Evolutionary conservation across 2,113 vertebrate genomes (phyloP).

Genomic region (Physeter macrocephalus): DNA sequence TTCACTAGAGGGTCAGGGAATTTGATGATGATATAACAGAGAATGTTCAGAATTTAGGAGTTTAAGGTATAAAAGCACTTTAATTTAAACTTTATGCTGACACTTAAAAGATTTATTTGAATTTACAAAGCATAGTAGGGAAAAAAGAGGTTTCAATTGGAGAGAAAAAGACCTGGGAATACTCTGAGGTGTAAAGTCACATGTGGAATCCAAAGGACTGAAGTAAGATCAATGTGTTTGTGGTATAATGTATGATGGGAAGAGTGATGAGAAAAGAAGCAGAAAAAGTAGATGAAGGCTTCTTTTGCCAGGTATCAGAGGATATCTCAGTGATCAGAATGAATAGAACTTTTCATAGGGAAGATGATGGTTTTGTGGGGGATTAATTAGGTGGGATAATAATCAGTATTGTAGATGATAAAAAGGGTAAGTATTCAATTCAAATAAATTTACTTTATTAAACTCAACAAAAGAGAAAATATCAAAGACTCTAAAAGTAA

Average conservation of each 20-base stretch:
- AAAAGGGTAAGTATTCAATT: not conserved
- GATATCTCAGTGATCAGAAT: not conserved
- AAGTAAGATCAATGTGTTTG: not conserved
- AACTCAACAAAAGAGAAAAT: not conserved
- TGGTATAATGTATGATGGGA: not conserved
- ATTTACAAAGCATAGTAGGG: not conserved
- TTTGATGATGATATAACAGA: not conserved
- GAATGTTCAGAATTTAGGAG: not conserved
- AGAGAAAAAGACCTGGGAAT: not conserved
- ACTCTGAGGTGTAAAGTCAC: not conserved
- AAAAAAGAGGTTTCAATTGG: not conserved
- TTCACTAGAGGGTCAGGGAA: not conserved
- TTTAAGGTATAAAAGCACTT: not conserved
- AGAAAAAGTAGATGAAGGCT: not conserved
- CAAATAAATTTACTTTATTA: not conserved
- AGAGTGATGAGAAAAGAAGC: not conserved
- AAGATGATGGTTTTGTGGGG: not conserved
- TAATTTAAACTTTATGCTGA: not conserved
- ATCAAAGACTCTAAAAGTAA: not conserved
- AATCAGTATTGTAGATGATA: not conserved
- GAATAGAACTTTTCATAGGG: not conserved
- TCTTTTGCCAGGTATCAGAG: not conserved
- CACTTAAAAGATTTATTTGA: not conserved
- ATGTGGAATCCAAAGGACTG: not conserved
- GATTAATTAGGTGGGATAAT: not conserved